phyloP scores from a whole-genome alignment of 2,888 invertebrate species.

The Trachelus tabidus region DNA sequence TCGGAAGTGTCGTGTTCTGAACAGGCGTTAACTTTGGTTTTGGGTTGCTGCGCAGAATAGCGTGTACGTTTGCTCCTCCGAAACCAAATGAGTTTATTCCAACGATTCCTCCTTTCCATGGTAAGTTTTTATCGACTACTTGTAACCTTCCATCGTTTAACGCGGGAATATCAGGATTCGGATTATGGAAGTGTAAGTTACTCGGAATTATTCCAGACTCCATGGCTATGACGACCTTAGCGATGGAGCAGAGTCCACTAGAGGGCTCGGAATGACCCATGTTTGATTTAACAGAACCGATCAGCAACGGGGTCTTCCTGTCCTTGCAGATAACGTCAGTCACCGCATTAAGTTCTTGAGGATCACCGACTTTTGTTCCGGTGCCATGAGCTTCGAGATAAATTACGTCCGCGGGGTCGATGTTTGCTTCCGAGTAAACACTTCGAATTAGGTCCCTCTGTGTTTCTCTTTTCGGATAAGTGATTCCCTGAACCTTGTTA shows the following conservation, averaged over 20 bases:
- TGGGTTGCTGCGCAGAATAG: constrained; percentile 84
- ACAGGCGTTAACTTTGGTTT: constrained; percentile 74
- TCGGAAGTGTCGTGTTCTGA: constrained; percentile 70
- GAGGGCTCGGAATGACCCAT: constrained; percentile 99
- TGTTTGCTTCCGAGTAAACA: constrained; percentile 84
- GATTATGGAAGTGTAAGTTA: constrained; percentile 88
- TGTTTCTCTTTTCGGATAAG: constrained; percentile 84
- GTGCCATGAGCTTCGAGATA: constrained; percentile 99
- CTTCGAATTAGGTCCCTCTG: constrained; percentile 86
- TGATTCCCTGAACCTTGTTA: constrained; percentile 89
- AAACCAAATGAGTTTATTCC: constrained; percentile 98
- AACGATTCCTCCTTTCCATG: constrained; percentile 92
- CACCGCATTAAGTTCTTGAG: constrained; percentile 96
- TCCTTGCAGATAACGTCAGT: constrained; percentile 90
- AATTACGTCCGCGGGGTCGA: constrained; percentile 84
- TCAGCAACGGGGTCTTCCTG: constrained; percentile 81
- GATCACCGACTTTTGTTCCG: constrained; percentile 98
- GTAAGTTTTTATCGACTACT: constrained; percentile 85
- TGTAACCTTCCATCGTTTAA: constrained; percentile 89
- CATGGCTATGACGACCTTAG: constrained; percentile 93
- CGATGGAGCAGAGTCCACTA: constrained; percentile 89
- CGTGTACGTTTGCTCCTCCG: constrained; percentile 96
- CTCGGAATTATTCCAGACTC: constrained; percentile 89
- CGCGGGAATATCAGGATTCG: constrained; percentile 93
- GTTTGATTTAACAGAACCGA: constrained; percentile 98